A percentile compares a stretch with the other conserved stretches of the same genome.
These are phyloP conservation scores for Raja brachyura DNA, from an alignment of 2,113 vertebrate species.

Conservation along the genomic window DNA sequence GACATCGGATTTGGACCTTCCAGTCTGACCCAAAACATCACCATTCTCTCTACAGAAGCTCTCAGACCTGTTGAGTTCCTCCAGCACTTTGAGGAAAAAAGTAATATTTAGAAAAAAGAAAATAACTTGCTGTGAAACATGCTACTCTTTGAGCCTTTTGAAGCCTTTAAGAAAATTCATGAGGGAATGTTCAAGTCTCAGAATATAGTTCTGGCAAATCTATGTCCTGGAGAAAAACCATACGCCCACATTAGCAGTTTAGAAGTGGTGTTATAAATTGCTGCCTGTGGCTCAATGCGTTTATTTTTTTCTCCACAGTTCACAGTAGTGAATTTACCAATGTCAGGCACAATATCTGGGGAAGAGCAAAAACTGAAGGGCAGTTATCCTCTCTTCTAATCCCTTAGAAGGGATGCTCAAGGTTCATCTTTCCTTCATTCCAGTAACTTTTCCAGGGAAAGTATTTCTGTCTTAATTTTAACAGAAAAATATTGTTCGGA, in stretches of 20 bases:
- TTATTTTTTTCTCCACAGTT: not conserved
- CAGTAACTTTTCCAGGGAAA: not conserved
- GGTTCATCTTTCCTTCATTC: not conserved
- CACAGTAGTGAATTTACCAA: not conserved
- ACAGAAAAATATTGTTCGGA: not conserved
- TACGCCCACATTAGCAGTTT: not conserved
- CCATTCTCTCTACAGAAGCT: no score
- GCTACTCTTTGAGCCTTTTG: not conserved
- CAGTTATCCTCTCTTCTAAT: not conserved
- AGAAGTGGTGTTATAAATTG: not conserved
- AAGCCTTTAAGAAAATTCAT: not conserved
- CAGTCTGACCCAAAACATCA: no score
- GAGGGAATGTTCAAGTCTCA: not conserved
- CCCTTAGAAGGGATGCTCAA: no score
- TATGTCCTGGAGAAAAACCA: not conserved
- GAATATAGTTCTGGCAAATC: not conserved
- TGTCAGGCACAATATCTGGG: not conserved
- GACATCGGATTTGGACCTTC: no score
- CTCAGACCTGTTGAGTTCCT: no score
- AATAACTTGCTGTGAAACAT: not conserved
- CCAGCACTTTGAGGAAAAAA: no score
- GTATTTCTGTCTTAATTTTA: not conserved
- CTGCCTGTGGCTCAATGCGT: not conserved
- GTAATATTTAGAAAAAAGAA: not conserved
- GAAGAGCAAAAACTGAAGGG: not conserved